phyloP scores from a whole-genome alignment of 2,797 vertebrate genomes.

The Mastacembelus armatus region DNA sequence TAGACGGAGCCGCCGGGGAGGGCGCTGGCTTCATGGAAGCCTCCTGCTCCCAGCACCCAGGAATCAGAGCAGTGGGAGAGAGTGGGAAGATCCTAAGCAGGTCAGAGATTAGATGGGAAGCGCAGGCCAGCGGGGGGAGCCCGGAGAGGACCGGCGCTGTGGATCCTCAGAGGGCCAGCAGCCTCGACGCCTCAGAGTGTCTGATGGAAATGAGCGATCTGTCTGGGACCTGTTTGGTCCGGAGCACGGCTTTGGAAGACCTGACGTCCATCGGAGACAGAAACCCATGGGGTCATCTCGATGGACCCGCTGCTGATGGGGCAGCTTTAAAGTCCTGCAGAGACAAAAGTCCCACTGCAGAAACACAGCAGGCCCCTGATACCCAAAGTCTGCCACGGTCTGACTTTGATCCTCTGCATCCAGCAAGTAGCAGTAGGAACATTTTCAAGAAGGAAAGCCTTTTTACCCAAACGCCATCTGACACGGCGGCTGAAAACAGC shows the following conservation, averaged over 20 bases:
- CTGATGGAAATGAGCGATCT: constrained; percentile 51
- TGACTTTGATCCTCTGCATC: constrained; percentile 1
- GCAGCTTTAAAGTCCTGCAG: constrained; percentile 7
- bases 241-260: constrained; percentile 80
- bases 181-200: constrained; percentile 75
- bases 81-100: constrained; percentile 67
- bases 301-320: too few species aligned
- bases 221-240: constrained; percentile 65
- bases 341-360: neutral
- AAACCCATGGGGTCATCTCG: neutral
- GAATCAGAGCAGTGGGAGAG: constrained; percentile 46
- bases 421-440: neutral
- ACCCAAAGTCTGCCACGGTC: constrained; percentile 14
- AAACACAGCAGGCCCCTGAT: constrained; percentile 1
- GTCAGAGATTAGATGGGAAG: constrained; percentile 38
- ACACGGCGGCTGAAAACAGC: constrained; percentile 39
- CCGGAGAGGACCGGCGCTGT: constrained; percentile 45
- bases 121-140: constrained; percentile 40
- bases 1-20: constrained; percentile 21
- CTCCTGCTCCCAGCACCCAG: constrained; percentile 54
- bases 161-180: constrained; percentile 70
- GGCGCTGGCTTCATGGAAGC: constrained; percentile 48
- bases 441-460: constrained; percentile 28
- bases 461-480: constrained; percentile 24
- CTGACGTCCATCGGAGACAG: constrained; percentile 75